These are phyloP conservation scores for Euphysa ruthae DNA, from an alignment of 30 jellyfish, hydroid and myxozoan genomes.

Conservation along the genomic window DNA sequence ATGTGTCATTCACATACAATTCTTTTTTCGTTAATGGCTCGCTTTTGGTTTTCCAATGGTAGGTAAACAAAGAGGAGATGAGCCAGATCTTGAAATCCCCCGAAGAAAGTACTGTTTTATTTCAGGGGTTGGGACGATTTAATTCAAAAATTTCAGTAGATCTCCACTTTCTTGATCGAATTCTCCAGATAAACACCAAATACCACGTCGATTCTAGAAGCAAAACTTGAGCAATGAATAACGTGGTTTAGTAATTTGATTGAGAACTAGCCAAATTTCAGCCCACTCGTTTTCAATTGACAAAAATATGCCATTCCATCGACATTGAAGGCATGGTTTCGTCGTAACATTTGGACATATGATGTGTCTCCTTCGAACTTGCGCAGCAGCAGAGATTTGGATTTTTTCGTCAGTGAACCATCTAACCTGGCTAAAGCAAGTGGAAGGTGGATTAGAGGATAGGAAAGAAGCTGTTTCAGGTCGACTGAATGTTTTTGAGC, in stretches of 20 bases:
- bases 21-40: background rate
- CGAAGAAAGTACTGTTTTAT: background rate
- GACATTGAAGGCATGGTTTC: background rate
- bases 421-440: background rate
- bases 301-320: slow-evolving; percentile 10
- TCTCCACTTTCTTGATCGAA: slow-evolving; percentile 12
- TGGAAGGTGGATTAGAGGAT: background rate
- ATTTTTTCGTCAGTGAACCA: background rate
- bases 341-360: background rate
- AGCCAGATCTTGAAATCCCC: too few relatives aligned
- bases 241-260: too few relatives aligned
- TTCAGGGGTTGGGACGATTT: background rate
- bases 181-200: slow-evolving; percentile 3
- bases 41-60: background rate
- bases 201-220: slow-evolving; percentile 8
- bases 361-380: background rate
- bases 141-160: background rate
- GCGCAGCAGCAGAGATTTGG: slow-evolving; percentile 1
- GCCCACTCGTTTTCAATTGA: background rate
- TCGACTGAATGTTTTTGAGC: background rate
- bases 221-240: too few relatives aligned
- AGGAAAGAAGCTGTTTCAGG: background rate
- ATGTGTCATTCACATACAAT: background rate
- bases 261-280: too few relatives aligned
- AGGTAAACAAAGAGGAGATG: background rate